Evolutionary conservation across 2,888 invertebrate species (phyloP), one percentile per base, ranked within the genome.

Genomic region (Apamea sordens): DNA sequence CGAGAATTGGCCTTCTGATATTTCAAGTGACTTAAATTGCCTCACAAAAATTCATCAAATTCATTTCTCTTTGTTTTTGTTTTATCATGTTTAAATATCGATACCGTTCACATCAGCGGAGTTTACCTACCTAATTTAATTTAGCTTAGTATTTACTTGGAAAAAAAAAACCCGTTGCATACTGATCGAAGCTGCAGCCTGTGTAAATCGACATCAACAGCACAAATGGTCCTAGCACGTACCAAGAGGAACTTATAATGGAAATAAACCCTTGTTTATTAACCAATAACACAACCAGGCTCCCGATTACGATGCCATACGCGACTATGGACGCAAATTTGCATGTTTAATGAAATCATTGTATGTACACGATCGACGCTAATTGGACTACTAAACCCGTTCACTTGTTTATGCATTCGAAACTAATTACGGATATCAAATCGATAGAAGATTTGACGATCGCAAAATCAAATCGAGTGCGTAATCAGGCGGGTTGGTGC

Each of bases 311-410:
- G 86, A 90, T 89, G 89, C 91, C 92, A 89, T 92, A 92, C 93
- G 91, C 90, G 91, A 86, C 90, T 91, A 89, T 89, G 89, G 80
- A 87, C 88, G 89, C 91, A 92, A 93, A 95, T 95, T 95, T 95
- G 93, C 95, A 95, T 95, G 94, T 93, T 94, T 94, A 94, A 95
- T 95, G 94, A 94, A 95, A 95, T 95, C 94, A 95, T 94, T 93
- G 94, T 93, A 92, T 94, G 93, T 92, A 93, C 93, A 93, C 93
- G 93, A 93, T 92, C 93, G 89, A 90, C 91, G 89, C 91, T 95
- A 95, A 95, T 95, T 95, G 93, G 92, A 92, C 92, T 92, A 92
- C 91, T 94, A 94, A 95, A 94, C 94, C 92, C 92, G 89, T 89
- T 91, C 91, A 91, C 91, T 92, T 93, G 93, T 93, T 93, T 94